A percentile compares a stretch with the other conserved stretches of the same genome.
phyloP scores from a whole-genome alignment of 2,888 invertebrate species.

The Tetragonisca angustula region DNA sequence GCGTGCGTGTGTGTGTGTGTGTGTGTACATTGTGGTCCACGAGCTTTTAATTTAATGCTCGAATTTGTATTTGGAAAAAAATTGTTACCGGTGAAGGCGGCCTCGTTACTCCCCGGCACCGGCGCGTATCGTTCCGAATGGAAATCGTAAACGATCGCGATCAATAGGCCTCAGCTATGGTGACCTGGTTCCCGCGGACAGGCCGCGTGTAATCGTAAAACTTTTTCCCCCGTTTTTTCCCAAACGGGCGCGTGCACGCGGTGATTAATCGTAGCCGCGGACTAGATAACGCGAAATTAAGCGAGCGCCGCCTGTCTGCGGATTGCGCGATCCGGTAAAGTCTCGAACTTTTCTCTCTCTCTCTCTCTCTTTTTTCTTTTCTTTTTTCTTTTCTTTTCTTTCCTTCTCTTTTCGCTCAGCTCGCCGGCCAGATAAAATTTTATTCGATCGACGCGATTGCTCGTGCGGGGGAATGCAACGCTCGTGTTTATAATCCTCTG shows the following conservation, averaged over 20 bases:
- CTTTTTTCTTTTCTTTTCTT: background rate
- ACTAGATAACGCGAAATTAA: constrained; percentile 65
- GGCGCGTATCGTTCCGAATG: constrained; percentile 48
- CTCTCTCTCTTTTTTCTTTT: too few relatives aligned
- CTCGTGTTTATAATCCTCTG: constrained; percentile 4
- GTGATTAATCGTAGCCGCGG: constrained; percentile 62
- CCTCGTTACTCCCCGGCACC: constrained; percentile 55
- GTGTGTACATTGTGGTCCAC: constrained; percentile 51
- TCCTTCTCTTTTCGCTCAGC: background rate
- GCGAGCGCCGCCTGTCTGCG: constrained; percentile 35
- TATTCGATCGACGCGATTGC: constrained; percentile 17
- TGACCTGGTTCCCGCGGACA: constrained; percentile 61
- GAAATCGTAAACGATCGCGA: constrained; percentile 60
- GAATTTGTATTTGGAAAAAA: constrained; percentile 59
- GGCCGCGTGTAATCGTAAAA: constrained; percentile 56
- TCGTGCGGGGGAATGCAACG: constrained; percentile 3
- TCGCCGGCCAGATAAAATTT: constrained; percentile 32
- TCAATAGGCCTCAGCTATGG: constrained; percentile 34
- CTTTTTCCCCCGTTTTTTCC: constrained; percentile 22
- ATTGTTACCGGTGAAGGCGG: constrained; percentile 8
- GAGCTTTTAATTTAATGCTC: constrained; percentile 66
- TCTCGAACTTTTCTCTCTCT: background rate
- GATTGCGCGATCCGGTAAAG: constrained; percentile 43
- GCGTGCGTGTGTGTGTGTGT: too few relatives aligned
- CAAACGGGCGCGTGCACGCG: constrained; percentile 30